A percentile compares a stretch with the other conserved stretches of the same genome.
These are phyloP conservation scores for Microplitis mediator DNA, from an alignment of 1,140 invertebrate species.

Conservation along the genomic window DNA sequence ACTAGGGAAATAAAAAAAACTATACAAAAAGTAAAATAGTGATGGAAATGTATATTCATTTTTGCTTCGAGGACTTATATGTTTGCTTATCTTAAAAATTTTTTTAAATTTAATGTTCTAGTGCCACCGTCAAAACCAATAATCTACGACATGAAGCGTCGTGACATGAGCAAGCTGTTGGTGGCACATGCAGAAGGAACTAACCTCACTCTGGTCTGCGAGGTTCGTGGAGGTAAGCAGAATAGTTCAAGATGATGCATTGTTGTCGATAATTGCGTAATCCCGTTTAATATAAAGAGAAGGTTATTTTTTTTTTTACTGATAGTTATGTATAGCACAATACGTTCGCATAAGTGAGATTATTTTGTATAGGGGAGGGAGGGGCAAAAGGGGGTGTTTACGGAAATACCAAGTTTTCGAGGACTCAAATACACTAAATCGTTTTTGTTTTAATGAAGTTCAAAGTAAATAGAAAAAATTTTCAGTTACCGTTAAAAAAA, in stretches of 20 bases:
- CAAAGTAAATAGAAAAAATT: too few relatives aligned
- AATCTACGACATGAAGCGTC: conserved; percentile 82
- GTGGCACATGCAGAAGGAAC: conserved; percentile 88
- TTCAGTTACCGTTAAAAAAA: too few relatives aligned
- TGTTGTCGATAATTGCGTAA: conserved; percentile 24
- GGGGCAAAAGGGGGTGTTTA: too few relatives aligned
- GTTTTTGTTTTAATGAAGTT: too few relatives aligned
- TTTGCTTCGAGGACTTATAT: too few relatives aligned
- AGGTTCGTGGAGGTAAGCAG: conserved; percentile 84
- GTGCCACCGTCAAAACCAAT: conserved; percentile 84
- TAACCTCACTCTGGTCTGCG: conserved; percentile 81
- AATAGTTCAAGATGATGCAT: conserved; percentile 3
- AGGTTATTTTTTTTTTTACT: neutral
- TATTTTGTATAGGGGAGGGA: too few relatives aligned
- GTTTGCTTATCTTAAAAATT: neutral
- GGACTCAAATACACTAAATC: too few relatives aligned
- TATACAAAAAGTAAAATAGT: too few relatives aligned
- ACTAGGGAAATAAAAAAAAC: neutral
- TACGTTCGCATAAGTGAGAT: neutral
- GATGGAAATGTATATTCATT: too few relatives aligned
- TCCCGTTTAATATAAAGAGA: neutral
- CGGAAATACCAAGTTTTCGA: too few relatives aligned
- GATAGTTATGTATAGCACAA: neutral
- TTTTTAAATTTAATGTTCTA: conserved; percentile 59
- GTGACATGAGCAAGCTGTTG: conserved; percentile 77